A percentile compares a stretch with the other conserved stretches of the same genome.
These are phyloP conservation scores for Muscidifurax raptorellus DNA, from an alignment of 1,140 invertebrate species.

Conservation along the genomic window DNA sequence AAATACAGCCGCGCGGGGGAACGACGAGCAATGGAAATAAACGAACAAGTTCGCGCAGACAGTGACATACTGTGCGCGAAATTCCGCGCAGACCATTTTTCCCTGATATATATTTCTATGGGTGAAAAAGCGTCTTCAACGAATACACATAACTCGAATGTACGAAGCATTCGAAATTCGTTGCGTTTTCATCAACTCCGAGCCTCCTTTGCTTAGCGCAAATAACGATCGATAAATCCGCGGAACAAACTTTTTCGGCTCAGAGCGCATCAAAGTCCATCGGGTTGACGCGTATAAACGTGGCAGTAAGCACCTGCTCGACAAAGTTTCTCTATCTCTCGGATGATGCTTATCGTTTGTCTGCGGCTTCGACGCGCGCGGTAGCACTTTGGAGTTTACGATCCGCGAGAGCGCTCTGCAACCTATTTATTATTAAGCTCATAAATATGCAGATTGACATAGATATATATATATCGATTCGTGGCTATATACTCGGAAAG, in stretches of 20 bases:
- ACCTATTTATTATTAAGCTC: constrained; percentile 65
- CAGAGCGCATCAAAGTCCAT: background rate
- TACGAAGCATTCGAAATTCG: background rate
- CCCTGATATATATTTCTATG: background rate
- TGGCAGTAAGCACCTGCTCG: background rate
- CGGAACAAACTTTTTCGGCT: background rate
- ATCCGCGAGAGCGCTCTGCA: background rate
- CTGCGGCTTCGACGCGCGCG: background rate
- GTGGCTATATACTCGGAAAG: constrained; percentile 47
- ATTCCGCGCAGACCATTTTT: background rate
- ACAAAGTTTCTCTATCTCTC: background rate
- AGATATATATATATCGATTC: constrained; percentile 67
- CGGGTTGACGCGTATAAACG: background rate
- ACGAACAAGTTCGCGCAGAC: background rate
- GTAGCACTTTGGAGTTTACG: background rate
- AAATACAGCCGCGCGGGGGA: background rate
- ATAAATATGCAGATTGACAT: constrained; percentile 65
- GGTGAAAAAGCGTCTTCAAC: background rate
- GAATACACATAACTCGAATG: too few species aligned
- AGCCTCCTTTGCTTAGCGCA: too few species aligned
- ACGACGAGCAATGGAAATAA: background rate
- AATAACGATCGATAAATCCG: background rate
- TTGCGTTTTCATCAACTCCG: background rate
- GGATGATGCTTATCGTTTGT: background rate
- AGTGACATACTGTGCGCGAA: background rate